Evolutionary conservation across 2,797 vertebrate genomes (phyloP).

Genomic region (Enteromius radiatus): DNA sequence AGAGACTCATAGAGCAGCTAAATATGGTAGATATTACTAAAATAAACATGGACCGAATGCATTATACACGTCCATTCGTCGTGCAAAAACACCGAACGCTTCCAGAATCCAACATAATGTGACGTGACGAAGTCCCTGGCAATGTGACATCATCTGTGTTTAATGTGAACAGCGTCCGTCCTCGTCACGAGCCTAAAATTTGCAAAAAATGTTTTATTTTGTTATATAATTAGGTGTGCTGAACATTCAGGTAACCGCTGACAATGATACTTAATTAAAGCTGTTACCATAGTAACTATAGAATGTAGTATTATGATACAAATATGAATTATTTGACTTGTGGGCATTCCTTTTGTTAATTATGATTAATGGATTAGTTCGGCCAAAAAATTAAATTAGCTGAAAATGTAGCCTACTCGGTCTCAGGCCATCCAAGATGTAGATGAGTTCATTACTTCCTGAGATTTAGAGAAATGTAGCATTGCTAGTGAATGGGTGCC

Average conservation of each 20-base stretch:
- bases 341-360: background rate
- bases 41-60: background rate
- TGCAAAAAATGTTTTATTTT: background rate
- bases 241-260: background rate
- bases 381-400: background rate
- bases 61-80: background rate
- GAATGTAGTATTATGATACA: background rate
- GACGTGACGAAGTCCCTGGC: slow-evolving; percentile 12
- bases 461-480: background rate
- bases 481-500: background rate
- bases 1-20: slow-evolving; percentile 16
- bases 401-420: background rate
- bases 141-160: background rate
- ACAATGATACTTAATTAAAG: background rate
- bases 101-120: background rate
- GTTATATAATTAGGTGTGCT: background rate
- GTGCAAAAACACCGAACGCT: background rate
- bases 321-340: background rate
- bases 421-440: background rate
- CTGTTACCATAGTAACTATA: background rate
- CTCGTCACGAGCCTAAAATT: background rate
- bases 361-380: background rate
- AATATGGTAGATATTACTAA: background rate
- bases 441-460: background rate
- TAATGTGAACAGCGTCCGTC: background rate